Evolutionary conservation across 1,140 invertebrate species (phyloP), one percentile per base, ranked within the genome.

Genomic region (Drosophila guanche): DNA sequence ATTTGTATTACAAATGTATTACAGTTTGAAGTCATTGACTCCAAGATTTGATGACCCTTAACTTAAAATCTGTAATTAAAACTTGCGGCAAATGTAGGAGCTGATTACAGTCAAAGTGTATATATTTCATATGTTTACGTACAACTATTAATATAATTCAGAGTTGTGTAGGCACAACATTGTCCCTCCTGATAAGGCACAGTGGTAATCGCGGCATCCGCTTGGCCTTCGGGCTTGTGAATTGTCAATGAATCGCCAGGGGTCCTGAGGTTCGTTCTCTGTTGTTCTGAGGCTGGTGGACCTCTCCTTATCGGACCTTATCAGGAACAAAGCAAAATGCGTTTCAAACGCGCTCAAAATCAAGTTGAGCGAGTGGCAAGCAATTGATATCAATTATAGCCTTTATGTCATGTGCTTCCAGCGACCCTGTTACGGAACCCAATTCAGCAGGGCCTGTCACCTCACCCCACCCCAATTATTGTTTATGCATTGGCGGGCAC

Each of bases 11-110:
- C 16, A 46, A 54, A 43, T 37, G 25, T 54, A 33, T 16, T 45
- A n/a, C 22, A 25, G 1, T 14, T 16, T 42, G 0, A 41, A 37
- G 25, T 62, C 65, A 50, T 68, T 68, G 58, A 68, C 58, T 20
- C 47, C 8, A 8, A 25, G 16, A 20, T 20, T 20, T 1, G 16
- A 20, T 20, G n/a, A n/a, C n/a, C n/a, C n/a, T n/a, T n/a, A 20
- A 20, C 16, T 20, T 20, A 20, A 20, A 20, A 20, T 20, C 22
- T 22, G 20, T 27, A 23, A 63, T 63, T 63, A 51, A 46, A 52
- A 10, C 14, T 55, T 43, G 2, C 4, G 10, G 14, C 12, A 3
- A 33, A 29, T 40, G 29, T 45, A 43, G 5, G 1, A 22, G 25
- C 27, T 25, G 33, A 56, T 65, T 50, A 50, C 29, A 10, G 29